These are phyloP conservation scores for Acanthis flammea DNA, from an alignment of 2,797 vertebrate genomes.

Conservation along the genomic window DNA sequence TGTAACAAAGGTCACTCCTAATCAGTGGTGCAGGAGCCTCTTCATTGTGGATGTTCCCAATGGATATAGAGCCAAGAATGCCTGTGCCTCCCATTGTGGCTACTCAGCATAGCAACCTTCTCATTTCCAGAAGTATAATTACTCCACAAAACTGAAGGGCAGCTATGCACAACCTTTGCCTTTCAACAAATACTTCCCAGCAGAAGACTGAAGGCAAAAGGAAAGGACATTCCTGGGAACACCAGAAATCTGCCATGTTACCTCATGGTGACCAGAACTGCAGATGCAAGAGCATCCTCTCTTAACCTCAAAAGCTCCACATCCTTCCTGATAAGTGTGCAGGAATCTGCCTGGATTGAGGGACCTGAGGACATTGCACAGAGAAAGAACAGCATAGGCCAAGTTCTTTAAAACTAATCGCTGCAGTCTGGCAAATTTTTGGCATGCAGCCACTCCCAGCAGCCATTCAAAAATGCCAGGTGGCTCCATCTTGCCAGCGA, in stretches of 20 bases:
- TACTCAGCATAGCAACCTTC: not conserved
- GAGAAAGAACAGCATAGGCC: slow-evolving; percentile 11
- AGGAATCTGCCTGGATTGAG: not conserved
- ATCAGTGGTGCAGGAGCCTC: not conserved
- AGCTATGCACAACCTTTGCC: not conserved
- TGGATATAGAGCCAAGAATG: not conserved
- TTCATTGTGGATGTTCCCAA: not conserved
- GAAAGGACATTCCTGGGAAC: not conserved
- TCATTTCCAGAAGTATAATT: not conserved
- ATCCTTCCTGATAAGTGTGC: not conserved
- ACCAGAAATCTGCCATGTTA: not conserved
- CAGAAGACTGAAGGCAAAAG: not conserved
- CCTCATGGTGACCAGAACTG: not conserved
- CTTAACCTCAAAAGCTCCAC: not conserved
- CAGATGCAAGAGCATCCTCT: not conserved
- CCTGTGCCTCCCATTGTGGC: not conserved
- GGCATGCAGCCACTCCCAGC: not conserved
- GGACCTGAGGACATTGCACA: not conserved
- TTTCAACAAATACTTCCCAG: not conserved
- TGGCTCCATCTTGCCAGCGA: slow-evolving; percentile 37
- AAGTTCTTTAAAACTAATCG: slow-evolving; percentile 25
- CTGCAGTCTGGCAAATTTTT: slow-evolving; percentile 14
- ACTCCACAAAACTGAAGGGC: not conserved
- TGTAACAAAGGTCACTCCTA: not conserved
- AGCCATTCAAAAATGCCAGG: slow-evolving; percentile 57